Base-by-base conservation (phyloP, 23 tunicate genomes). In the Styela clava region DNA sequence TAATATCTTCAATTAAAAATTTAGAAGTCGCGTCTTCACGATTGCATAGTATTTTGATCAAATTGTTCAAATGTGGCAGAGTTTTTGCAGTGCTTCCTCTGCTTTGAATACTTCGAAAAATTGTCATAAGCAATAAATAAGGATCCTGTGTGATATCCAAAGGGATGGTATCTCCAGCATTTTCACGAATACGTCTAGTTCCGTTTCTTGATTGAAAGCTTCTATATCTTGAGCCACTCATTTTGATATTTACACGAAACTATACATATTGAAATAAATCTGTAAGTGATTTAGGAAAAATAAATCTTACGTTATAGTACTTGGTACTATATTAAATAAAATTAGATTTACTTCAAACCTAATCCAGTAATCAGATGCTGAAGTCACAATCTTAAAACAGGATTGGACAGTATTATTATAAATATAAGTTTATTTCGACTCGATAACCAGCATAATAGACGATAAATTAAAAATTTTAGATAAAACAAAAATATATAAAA, bases 11-110 rank as follows among this genome's bases (percentile, higher is more conserved):
- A 78, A 91, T 82, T 1, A 90, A 85, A 69, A 85, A 74, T 3
- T 83, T 51, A 52, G 78, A 81, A 24, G 69, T 32, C 24, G 83
- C 77, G n/a, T 72, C 85, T 74, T 91, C 97, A 29, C 73, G 52
- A 28, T 78, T 86, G 87, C 97, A 91, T 35, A 82, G 82, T 25
- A 91, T 62, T 89, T 86, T 83, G 34, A 91, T 83, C 31, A 91
- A 83, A 68, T 86, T 91, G 56, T 91, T 91, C 24, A 91, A 35
- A 68, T 91, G 91, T 1, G 88, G 88, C 19, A 91, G 79, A 34
- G 86, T 91, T 65, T 88, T 61, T 12, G 74, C 70, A 9, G 90
- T 91, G 31, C 87, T 64, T 12, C 78, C 81, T 34, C 73, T 62
- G 35, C 74, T 69, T 52, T 82, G 74, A 31, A 91, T 62, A 78